phyloP scores from a whole-genome alignment of 2,888 invertebrate species.

The Trachelus stipa region DNA sequence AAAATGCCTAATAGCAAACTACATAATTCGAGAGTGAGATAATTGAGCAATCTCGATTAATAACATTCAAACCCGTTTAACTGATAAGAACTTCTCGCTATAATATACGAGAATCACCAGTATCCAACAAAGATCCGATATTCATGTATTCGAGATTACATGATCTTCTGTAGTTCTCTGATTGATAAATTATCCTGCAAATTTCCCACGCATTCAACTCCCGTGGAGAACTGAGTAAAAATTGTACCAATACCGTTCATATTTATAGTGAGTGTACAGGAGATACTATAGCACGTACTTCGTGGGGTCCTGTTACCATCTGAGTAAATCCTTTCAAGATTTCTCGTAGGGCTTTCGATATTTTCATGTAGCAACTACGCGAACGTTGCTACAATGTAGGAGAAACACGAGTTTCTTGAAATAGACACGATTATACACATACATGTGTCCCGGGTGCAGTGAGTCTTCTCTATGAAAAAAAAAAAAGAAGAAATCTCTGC shows the following conservation, averaged over 20 bases:
- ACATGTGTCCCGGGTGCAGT: background rate
- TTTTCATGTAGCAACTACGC: background rate
- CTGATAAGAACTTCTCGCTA: background rate
- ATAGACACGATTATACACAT: background rate
- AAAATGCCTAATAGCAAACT: background rate
- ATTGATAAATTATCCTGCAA: no score
- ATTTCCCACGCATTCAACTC: no score
- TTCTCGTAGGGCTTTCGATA: background rate
- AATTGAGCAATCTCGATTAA: background rate
- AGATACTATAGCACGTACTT: background rate
- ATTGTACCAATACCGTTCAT: no score
- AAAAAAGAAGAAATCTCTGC: background rate
- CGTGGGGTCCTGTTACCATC: background rate
- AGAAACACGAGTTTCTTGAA: background rate
- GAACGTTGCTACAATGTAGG: background rate
- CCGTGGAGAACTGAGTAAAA: no score
- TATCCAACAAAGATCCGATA: background rate
- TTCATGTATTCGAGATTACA: background rate
- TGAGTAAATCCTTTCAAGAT: background rate
- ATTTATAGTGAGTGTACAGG: no score
- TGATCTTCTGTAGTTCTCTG: background rate
- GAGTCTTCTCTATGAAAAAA: background rate
- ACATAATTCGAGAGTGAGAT: background rate
- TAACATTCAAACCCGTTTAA: background rate
- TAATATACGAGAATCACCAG: background rate